Conservation (phyloP, 2,888 invertebrate genomes). For the Amaurobius ferox region DNA sequence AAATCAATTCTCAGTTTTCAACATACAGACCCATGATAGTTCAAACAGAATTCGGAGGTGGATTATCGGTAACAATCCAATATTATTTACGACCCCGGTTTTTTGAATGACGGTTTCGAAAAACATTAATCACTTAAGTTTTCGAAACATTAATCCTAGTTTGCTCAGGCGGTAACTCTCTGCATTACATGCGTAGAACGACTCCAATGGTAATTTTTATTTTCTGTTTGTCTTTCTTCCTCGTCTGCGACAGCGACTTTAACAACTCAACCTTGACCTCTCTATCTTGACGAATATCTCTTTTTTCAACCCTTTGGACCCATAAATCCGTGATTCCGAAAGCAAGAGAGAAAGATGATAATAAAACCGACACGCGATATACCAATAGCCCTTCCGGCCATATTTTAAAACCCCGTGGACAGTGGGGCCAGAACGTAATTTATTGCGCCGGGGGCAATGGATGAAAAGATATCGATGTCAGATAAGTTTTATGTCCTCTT, state of each 20-base stretch:
- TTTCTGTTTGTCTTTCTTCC: not conserved
- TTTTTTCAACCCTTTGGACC: conserved; percentile 6
- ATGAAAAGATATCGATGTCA: not conserved
- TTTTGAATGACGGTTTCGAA: too few relatives aligned
- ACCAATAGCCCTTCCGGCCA: not conserved
- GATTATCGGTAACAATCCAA: too few relatives aligned
- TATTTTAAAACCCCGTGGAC: not conserved
- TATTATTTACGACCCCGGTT: too few relatives aligned
- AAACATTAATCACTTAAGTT: too few relatives aligned
- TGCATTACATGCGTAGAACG: not conserved
- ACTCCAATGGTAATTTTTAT: not conserved
- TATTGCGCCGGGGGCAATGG: not conserved
- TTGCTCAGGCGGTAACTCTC: not conserved
- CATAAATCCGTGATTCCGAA: not conserved
- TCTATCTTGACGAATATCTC: conserved; percentile 5
- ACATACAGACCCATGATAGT: too few relatives aligned
- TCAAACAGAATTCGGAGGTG: too few relatives aligned
- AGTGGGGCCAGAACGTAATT: not conserved
- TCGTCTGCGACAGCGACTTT: not conserved
- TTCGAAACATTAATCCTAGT: not conserved
- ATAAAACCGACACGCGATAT: conserved; percentile 1
- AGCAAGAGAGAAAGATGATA: not conserved
- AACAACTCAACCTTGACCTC: not conserved
- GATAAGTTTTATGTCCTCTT: not conserved
- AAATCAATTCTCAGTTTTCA: too few relatives aligned